Evolutionary conservation across 2,797 vertebrate species (phyloP).

Genomic region (Kryptolebias ocellatus): DNA sequence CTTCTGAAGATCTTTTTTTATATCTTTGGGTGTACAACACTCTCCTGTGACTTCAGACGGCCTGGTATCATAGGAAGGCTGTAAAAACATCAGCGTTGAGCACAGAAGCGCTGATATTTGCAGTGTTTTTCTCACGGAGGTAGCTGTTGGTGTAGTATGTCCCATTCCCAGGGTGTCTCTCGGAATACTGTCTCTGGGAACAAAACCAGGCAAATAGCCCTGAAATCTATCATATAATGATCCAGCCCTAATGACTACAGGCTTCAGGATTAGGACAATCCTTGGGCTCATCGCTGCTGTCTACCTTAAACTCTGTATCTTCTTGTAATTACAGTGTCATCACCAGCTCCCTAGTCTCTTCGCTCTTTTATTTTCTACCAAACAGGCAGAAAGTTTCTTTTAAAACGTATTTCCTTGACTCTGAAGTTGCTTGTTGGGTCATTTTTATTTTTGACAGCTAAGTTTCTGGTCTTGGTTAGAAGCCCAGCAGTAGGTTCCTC

Average conservation of each 20-base stretch:
- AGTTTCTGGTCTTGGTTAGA: conserved; percentile 28
- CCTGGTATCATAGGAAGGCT: background rate
- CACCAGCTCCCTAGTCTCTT: conserved; percentile 2
- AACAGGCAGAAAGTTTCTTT: conserved; percentile 11
- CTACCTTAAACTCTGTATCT: conserved; percentile 67
- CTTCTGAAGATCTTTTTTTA: background rate
- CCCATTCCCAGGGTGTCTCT: conserved; percentile 89
- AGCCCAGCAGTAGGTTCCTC: conserved; percentile 21
- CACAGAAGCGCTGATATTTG: conserved; percentile 58
- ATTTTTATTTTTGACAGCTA: background rate
- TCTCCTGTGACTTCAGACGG: conserved; percentile 6
- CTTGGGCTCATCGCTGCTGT: conserved; percentile 66
- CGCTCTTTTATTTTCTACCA: conserved; percentile 18
- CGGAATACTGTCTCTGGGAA: conserved; percentile 80
- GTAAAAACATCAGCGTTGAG: conserved; percentile 19
- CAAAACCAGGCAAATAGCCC: conserved; percentile 83
- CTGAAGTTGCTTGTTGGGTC: background rate
- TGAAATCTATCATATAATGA: conserved; percentile 96
- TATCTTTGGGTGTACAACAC: background rate
- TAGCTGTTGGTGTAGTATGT: conserved; percentile 86
- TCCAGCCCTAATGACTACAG: conserved; percentile 73
- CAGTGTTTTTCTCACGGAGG: conserved; percentile 84
- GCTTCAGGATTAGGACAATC: conserved; percentile 71
- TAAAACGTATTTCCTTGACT: background rate
- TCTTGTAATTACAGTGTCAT: conserved; percentile 61